phyloP scores from a whole-genome alignment of 1,140 invertebrate genomes.

The Drosophila chauvacae region DNA sequence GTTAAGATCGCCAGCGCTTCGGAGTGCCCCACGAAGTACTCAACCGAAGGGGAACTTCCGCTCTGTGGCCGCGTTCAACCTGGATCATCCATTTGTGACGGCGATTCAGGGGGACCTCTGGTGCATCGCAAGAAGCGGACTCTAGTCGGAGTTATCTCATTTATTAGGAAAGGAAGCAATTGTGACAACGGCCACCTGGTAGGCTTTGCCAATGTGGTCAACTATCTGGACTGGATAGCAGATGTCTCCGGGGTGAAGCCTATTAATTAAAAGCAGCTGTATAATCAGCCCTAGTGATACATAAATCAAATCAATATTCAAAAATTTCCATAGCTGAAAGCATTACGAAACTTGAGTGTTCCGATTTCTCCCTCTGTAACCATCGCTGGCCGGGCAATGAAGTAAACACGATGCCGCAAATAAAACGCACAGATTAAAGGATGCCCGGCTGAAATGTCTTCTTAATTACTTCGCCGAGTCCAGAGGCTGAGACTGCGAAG shows the following conservation, averaged over 20 bases:
- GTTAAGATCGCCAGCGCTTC: background rate
- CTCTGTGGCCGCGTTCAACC: background rate
- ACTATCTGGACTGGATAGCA: background rate
- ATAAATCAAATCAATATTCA: no score
- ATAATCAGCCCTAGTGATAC: background rate
- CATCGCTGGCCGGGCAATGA: constrained; percentile 13
- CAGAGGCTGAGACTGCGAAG: constrained; percentile 38
- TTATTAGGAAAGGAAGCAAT: no score
- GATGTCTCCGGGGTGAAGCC: background rate
- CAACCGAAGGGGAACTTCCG: background rate
- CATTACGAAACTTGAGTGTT: no score
- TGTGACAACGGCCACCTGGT: background rate
- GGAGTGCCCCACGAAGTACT: background rate
- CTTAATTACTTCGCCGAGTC: constrained; percentile 83
- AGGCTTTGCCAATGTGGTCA: background rate
- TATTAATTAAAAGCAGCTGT: background rate
- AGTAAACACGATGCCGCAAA: constrained; percentile 64
- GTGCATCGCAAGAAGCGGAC: background rate
- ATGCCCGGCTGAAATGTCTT: constrained; percentile 83
- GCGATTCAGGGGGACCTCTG: background rate
- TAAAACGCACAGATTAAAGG: constrained; percentile 84
- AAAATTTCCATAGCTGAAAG: no score
- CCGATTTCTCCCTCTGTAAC: constrained; percentile 4
- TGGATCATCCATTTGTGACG: background rate
- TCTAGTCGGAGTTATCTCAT: background rate